Evolutionary conservation across 2,113 vertebrate genomes (phyloP).

Genomic region (Empidonax alnorum): DNA sequence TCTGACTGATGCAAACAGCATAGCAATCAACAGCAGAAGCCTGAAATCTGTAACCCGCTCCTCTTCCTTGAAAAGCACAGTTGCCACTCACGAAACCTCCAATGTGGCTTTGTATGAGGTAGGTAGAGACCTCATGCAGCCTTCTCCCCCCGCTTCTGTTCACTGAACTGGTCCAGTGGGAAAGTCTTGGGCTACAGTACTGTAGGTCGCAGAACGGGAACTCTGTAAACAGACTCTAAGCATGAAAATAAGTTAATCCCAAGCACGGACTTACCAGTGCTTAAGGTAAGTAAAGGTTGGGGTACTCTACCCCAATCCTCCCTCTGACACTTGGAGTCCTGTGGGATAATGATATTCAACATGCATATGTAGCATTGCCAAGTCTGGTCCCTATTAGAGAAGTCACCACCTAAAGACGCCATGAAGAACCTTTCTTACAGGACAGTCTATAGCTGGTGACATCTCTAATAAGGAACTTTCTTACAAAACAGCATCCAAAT

Average conservation of each 20-base stretch:
- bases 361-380: neutral
- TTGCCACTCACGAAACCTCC: conserved; percentile 78
- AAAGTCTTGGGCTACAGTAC: neutral
- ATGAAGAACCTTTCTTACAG: neutral
- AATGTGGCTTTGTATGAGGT: conserved; percentile 88
- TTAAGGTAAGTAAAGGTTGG: neutral
- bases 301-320: neutral
- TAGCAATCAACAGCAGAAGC: conserved; percentile 70
- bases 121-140: neutral
- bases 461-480: neutral
- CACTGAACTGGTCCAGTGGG: neutral
- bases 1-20: conserved; percentile 79
- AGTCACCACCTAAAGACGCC: neutral
- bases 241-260: neutral
- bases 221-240: neutral
- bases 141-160: neutral
- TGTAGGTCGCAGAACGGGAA: neutral
- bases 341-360: neutral
- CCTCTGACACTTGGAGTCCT: neutral
- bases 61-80: conserved; percentile 79
- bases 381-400: neutral
- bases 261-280: neutral
- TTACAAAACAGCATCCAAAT: neutral
- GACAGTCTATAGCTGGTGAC: neutral
- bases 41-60: conserved; percentile 71